These are phyloP conservation scores for Pelobates fuscus DNA, from an alignment of 2,113 vertebrate genomes.

Conservation along the genomic window DNA sequence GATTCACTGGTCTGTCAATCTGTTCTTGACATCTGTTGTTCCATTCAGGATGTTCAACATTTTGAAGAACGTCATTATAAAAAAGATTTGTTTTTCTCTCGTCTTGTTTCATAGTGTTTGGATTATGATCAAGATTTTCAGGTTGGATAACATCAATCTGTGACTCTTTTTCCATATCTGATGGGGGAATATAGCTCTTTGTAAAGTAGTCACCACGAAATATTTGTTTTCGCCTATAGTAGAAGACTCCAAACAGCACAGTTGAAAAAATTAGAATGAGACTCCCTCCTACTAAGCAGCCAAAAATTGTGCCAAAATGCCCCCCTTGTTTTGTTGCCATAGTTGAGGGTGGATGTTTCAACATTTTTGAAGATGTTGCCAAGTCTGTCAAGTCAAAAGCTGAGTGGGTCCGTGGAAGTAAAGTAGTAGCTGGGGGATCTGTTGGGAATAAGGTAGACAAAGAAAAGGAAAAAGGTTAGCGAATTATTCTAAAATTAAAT, in stretches of 20 bases:
- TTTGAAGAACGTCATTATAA: constrained; percentile 86
- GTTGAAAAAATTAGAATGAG: constrained; percentile 87
- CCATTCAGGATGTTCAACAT: constrained; percentile 90
- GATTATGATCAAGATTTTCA: constrained; percentile 88
- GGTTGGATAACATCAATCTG: constrained; percentile 94
- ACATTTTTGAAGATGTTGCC: constrained; percentile 75
- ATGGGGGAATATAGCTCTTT: constrained; percentile 94
- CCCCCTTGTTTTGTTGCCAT: constrained; percentile 79
- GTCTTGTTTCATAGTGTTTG: too few species aligned
- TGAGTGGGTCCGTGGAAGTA: constrained; percentile 75
- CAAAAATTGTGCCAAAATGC: constrained; percentile 84
- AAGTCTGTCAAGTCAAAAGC: constrained; percentile 73
- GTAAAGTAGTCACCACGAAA: constrained; percentile 98
- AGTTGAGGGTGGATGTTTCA: constrained; percentile 79
- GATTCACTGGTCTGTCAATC: constrained; percentile 83
- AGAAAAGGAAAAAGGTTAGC: too few species aligned
- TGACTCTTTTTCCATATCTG: constrained; percentile 96
- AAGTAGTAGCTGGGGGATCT: constrained; percentile 92
- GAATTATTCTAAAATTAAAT: too few species aligned
- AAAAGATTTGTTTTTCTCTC: constrained; percentile 85
- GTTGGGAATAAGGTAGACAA: constrained; percentile 84
- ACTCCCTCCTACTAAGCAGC: constrained; percentile 85
- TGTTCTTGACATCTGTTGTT: constrained; percentile 78
- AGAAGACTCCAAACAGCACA: constrained; percentile 77
- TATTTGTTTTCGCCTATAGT: constrained; percentile 87